Base-by-base conservation (phyloP, 2,888 invertebrate species). In the Amaurobius ferox region DNA sequence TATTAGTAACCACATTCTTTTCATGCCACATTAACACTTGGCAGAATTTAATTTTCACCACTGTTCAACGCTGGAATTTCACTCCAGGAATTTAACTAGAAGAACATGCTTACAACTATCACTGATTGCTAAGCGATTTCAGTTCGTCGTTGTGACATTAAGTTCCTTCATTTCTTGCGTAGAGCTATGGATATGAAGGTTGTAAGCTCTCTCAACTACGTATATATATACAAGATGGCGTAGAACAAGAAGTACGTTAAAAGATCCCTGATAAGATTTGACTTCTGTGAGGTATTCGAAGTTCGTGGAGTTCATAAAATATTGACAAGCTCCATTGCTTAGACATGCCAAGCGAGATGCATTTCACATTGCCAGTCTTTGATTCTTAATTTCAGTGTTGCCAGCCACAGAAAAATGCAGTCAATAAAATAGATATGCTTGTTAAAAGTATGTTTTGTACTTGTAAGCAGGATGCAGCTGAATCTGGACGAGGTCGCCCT, bases 401-500 rank as follows among this genome's bases (percentile, higher is more conserved):
- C 28, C 77, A 64, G 35, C 64, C 32, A 2, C 28, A 16, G 6
- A 66, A 64, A 44, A 39, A n/a, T 11, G 72, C 35, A 19, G 66
- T 5, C 6, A 77, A 23, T 28, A 72, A 29, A 9, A 35, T 29
- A 11, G 48, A 32, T 1, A 40, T 28, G 3, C 30, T 13, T 39
- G 32, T 71, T 23, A 77, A 6, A 1, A 83, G n/a, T 28, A 35
- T 7, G n/a, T 16, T 78, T 16, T 23, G 61, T 30, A 40, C 28
- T 13, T 23, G 19, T 29, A 19, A 67, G 26, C 26, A 61, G 11
- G 61, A 71, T 1, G 68, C 55, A 11, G 73, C 29, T n/a, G 73
- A 66, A 73, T 85, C 77, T 29, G 85, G 85, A 23, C 85, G 85
- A 5, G 85, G 85, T 40, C 85, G 85, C 55, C 85, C 85, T 85